Conservation (phyloP, 2,888 invertebrate genomes). For the Drosophila picticornis region DNA sequence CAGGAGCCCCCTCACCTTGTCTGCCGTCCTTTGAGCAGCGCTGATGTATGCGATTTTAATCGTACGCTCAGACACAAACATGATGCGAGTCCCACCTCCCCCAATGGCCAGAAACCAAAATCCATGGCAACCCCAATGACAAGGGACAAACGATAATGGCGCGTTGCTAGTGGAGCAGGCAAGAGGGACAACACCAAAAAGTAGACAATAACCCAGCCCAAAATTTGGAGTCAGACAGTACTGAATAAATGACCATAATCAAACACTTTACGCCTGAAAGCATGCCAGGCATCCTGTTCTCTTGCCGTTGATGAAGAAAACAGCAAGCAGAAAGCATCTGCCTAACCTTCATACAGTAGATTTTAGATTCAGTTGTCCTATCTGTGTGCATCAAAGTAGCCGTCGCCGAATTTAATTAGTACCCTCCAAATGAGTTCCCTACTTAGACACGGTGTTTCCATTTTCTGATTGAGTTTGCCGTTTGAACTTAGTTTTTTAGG, state of each 20-base stretch:
- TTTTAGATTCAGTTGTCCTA: conserved; percentile 12
- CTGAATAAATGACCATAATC: conserved; percentile 81
- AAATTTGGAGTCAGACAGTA: conserved; percentile 48
- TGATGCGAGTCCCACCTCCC: conserved; percentile 33
- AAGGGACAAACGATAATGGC: conserved; percentile 49
- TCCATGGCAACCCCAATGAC: conserved; percentile 61
- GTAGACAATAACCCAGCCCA: conserved; percentile 55
- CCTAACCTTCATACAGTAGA: conserved; percentile 38
- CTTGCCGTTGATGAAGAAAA: conserved; percentile 18
- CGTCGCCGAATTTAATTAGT: conserved; percentile 75
- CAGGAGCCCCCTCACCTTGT: conserved; percentile 27
- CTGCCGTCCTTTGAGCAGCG: conserved; percentile 40
- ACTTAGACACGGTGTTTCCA: conserved; percentile 13
- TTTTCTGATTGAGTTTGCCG: conserved; percentile 6
- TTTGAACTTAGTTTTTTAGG: neutral
- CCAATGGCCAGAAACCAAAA: conserved; percentile 55
- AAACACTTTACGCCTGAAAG: conserved; percentile 83
- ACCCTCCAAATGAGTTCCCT: conserved; percentile 49
- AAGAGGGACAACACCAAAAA: conserved; percentile 23
- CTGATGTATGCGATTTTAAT: conserved; percentile 78
- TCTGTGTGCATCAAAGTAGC: conserved; percentile 57
- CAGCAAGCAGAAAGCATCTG: conserved; percentile 37
- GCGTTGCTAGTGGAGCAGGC: conserved; percentile 31
- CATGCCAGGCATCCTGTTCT: conserved; percentile 43
- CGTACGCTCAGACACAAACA: conserved; percentile 76